Evolutionary conservation across 2,797 vertebrate genomes (phyloP).

Genomic region (Podarcis lilfordi): DNA sequence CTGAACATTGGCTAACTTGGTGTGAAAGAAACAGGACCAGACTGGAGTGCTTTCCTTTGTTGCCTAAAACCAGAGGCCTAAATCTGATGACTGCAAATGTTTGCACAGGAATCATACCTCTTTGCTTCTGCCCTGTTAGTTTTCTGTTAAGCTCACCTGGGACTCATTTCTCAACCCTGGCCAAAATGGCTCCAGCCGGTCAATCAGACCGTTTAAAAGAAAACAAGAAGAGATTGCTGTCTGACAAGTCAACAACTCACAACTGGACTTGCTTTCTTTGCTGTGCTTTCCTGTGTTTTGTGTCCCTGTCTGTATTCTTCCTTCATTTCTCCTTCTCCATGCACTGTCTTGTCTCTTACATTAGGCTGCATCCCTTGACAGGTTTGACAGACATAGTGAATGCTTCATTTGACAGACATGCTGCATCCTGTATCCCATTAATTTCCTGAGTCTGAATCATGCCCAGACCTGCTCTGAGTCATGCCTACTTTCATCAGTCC

Average conservation of each 20-base stretch:
- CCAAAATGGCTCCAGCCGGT: neutral
- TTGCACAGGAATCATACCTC: slow-evolving; percentile 9
- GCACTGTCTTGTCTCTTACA: neutral
- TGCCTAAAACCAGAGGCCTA: neutral
- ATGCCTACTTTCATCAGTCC: neutral
- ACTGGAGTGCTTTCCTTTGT: neutral
- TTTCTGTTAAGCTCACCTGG: slow-evolving; percentile 6
- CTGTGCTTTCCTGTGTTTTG: neutral
- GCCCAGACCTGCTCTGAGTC: neutral
- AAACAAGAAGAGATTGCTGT: neutral
- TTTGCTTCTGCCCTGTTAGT: neutral
- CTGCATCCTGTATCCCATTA: neutral
- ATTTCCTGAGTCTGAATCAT: neutral
- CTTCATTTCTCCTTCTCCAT: neutral
- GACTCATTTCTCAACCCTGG: neutral
- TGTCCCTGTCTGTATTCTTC: neutral
- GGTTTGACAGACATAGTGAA: neutral
- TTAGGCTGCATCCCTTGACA: neutral
- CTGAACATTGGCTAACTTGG: slow-evolving; percentile 14
- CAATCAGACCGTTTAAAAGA: neutral
- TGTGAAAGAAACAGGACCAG: neutral
- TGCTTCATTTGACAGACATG: neutral
- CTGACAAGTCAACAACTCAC: neutral
- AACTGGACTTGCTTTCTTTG: neutral
- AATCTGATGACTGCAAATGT: slow-evolving; percentile 14